Conservation (phyloP, 2,888 invertebrate genomes). For the Glyphotaelius pellucidus region DNA sequence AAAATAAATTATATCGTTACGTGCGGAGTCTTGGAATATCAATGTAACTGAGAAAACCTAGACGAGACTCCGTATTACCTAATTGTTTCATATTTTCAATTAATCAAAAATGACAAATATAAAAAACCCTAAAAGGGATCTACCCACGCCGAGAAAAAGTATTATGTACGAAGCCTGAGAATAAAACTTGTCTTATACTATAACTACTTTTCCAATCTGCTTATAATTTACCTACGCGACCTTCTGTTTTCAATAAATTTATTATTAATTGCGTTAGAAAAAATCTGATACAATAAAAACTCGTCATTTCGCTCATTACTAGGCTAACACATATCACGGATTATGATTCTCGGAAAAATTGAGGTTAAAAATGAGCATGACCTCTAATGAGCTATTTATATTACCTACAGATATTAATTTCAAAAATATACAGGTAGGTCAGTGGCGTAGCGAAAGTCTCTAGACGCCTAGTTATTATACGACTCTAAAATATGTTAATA, state of each 20-base stretch:
- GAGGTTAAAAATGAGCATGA: not conserved
- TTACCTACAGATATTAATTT: not conserved
- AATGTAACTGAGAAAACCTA: no score
- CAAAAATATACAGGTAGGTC: not conserved
- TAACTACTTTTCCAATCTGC: not conserved
- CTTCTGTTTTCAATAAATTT: not conserved
- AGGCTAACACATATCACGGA: not conserved
- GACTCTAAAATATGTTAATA: not conserved
- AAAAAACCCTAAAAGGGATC: not conserved
- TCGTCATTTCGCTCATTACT: not conserved
- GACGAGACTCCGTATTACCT: no score
- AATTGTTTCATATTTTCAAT: no score
- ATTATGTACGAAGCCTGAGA: not conserved
- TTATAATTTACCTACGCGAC: not conserved
- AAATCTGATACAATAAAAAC: no score
- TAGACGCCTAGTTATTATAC: not conserved
- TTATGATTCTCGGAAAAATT: not conserved
- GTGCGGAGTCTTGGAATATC: no score
- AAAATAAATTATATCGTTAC: no score
- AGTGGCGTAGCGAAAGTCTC: not conserved
- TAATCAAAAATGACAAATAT: no score
- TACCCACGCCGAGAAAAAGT: no score
- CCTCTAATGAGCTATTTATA: not conserved
- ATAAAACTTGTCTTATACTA: no score
- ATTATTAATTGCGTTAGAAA: not conserved